These are phyloP conservation scores for Elysia chlorotica DNA, from an alignment of 1,140 invertebrate species.

Conservation along the genomic window DNA sequence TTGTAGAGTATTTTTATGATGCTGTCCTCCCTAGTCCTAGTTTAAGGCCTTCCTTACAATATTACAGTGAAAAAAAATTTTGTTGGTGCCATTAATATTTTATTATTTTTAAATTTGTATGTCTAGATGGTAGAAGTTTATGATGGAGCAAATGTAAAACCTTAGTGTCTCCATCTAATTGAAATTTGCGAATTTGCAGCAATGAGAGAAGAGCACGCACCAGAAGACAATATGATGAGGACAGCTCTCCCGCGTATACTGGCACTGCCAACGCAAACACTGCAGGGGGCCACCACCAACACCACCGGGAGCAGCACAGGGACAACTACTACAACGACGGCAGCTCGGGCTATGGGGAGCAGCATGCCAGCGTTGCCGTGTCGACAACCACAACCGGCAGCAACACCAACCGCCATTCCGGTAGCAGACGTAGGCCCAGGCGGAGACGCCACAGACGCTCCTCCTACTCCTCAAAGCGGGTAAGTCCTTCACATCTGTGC, in stretches of 20 bases:
- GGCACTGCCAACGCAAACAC: slow-evolving; percentile 3
- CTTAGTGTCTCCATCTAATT: no score
- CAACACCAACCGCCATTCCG: slow-evolving; percentile 13
- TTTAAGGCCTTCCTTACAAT: no score
- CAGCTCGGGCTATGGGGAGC: neutral
- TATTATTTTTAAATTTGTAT: no score
- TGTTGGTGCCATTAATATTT: no score
- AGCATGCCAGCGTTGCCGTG: no score
- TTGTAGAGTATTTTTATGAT: neutral
- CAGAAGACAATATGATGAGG: slow-evolving; percentile 12
- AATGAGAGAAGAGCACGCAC: neutral
- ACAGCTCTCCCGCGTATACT: slow-evolving; percentile 12
- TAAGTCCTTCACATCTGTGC: slow-evolving; percentile 13
- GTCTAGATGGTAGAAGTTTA: no score
- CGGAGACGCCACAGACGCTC: slow-evolving; percentile 5
- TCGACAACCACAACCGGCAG: slow-evolving; percentile 1
- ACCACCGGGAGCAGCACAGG: slow-evolving; percentile 7
- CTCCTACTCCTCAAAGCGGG: slow-evolving; percentile 4
- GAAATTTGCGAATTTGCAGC: no score
- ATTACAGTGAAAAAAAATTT: no score
- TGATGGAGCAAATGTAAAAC: no score
- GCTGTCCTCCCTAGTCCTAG: neutral
- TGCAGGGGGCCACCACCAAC: neutral
- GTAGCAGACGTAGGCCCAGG: slow-evolving; percentile 16
- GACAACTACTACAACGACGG: neutral